A percentile compares a stretch with the other conserved stretches of the same genome.
phyloP scores from a whole-genome alignment of 2,888 invertebrate species.

The Aleiodes leptofemur region DNA sequence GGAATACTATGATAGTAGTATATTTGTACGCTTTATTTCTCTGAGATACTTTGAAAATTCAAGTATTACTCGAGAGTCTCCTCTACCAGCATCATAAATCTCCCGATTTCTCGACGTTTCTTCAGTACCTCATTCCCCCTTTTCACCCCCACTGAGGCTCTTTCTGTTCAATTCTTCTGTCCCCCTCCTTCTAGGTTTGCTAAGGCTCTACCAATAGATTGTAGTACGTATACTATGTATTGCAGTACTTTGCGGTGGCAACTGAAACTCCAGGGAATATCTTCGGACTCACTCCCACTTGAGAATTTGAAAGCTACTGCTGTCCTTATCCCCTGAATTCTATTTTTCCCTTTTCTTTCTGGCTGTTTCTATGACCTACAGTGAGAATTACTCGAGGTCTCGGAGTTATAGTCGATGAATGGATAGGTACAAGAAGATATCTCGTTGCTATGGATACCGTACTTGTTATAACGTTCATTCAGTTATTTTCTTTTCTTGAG shows the following conservation, averaged over 20 bases:
- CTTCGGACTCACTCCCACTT: constrained; percentile 6
- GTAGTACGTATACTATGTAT: neutral
- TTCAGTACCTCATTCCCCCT: neutral
- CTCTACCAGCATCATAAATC: constrained; percentile 65
- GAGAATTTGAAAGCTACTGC: neutral
- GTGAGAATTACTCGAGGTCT: neutral
- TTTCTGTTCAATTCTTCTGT: constrained; percentile 7
- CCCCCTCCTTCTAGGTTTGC: constrained; percentile 24
- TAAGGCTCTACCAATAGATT: constrained; percentile 4
- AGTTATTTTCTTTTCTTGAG: neutral
- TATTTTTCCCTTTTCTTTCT: constrained; percentile 6
- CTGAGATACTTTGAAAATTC: neutral
- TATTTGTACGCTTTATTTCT: constrained; percentile 15
- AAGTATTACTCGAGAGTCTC: constrained; percentile 37
- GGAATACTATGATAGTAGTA: neutral
- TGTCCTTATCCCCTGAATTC: constrained; percentile 21
- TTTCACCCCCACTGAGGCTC: constrained; percentile 5
- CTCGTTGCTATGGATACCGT: constrained; percentile 1
- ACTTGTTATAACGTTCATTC: constrained; percentile 1
- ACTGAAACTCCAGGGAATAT: neutral
- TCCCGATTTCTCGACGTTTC: constrained; percentile 65
- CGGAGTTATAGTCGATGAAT: neutral
- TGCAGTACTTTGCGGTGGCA: constrained; percentile 10
- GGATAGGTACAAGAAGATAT: constrained; percentile 3
- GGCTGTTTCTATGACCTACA: neutral